phyloP scores from a whole-genome alignment of 2,797 vertebrate genomes.

The Molothrus aeneus region DNA sequence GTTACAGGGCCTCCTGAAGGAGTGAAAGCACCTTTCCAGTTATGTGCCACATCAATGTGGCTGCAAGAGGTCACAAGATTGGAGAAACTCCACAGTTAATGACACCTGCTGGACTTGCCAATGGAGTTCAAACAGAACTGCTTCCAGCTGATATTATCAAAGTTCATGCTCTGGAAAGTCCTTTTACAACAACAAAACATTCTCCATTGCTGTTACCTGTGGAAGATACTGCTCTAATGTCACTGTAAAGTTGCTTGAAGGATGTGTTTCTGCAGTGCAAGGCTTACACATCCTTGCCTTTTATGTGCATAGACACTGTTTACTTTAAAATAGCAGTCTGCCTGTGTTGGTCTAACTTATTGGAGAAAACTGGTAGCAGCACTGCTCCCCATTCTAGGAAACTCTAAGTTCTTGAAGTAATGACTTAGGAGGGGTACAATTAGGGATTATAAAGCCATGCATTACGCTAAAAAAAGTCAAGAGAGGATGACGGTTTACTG shows the following conservation, averaged over 20 bases:
- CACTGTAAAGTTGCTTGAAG: neutral
- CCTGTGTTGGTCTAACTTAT: neutral
- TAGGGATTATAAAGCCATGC: neutral
- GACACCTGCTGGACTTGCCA: neutral
- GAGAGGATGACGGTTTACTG: neutral
- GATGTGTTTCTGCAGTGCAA: neutral
- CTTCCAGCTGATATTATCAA: neutral
- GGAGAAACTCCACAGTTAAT: neutral
- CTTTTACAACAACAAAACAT: neutral
- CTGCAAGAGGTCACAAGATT: neutral
- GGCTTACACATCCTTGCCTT: neutral
- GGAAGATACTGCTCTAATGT: neutral
- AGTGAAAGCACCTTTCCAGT: neutral
- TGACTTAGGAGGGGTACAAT: neutral
- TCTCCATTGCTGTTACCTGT: neutral
- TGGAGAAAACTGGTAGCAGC: neutral
- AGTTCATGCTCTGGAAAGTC: neutral
- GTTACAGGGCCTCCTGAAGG: neutral
- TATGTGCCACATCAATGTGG: rapidly evolving
- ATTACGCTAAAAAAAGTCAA: neutral
- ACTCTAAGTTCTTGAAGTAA: neutral
- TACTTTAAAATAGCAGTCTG: neutral
- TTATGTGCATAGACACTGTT: neutral
- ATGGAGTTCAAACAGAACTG: neutral
- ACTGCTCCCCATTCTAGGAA: neutral